A percentile compares a stretch with the other conserved stretches of the same genome.
These are phyloP conservation scores for Apaloderma vittatum DNA, from an alignment of 2,113 vertebrate genomes.

Conservation along the genomic window DNA sequence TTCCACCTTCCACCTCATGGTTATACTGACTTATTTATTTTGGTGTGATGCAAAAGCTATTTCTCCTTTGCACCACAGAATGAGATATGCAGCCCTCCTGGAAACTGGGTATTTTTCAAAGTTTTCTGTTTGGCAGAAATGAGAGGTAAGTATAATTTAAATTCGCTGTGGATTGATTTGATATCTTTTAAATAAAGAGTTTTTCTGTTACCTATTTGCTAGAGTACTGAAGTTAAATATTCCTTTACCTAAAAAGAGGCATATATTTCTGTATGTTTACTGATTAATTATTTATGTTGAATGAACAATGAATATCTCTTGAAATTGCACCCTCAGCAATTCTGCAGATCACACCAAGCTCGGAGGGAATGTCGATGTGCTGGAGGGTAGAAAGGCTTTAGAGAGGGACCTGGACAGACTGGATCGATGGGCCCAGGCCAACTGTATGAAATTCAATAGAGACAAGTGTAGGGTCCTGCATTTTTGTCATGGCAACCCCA, in stretches of 20 bases:
- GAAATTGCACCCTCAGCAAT: too few relatives aligned
- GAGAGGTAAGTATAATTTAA: not conserved
- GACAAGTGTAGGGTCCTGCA: too few relatives aligned
- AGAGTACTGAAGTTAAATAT: not conserved
- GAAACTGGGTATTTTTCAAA: not conserved
- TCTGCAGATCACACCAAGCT: too few relatives aligned
- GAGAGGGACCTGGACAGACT: too few relatives aligned
- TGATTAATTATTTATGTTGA: not conserved
- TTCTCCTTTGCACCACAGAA: not conserved
- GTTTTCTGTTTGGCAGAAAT: not conserved
- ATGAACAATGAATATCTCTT: not conserved
- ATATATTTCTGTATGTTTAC: not conserved
- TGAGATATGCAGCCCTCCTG: not conserved
- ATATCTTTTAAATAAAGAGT: not conserved
- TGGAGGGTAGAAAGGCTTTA: too few relatives aligned
- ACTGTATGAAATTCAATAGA: too few relatives aligned
- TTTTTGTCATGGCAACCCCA: too few relatives aligned
- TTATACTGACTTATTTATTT: not conserved
- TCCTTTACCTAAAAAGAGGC: not conserved
- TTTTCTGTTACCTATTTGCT: not conserved
- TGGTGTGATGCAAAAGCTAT: not conserved
- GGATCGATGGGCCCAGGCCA: too few relatives aligned
- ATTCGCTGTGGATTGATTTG: not conserved
- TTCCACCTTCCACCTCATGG: not conserved
- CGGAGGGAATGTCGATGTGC: too few relatives aligned